These are phyloP conservation scores for Xanthia togata DNA, from an alignment of 2,888 invertebrate genomes.

Conservation along the genomic window DNA sequence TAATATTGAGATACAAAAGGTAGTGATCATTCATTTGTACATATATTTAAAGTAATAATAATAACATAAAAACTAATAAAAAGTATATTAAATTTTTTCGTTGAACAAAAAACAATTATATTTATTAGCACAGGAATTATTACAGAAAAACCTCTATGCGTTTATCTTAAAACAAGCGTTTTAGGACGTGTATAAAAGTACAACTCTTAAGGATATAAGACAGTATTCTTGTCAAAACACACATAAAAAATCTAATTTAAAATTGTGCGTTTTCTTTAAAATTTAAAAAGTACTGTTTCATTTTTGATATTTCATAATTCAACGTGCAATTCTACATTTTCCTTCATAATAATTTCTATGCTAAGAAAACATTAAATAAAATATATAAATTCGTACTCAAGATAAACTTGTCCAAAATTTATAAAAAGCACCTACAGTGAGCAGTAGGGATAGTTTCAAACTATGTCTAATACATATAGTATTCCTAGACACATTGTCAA, in stretches of 20 bases:
- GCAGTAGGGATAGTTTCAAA: conserved; percentile 59
- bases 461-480: conserved; percentile 43
- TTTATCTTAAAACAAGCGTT: neutral
- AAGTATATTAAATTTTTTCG: conserved; percentile 29
- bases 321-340: neutral
- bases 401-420: conserved; percentile 62
- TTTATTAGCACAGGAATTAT: conserved; percentile 56
- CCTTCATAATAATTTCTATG: conserved; percentile 28
- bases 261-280: conserved; percentile 44
- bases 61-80: conserved; percentile 44
- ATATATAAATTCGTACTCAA: conserved; percentile 67
- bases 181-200: neutral
- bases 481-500: conserved; percentile 37
- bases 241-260: conserved; percentile 26
- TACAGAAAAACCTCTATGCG: neutral
- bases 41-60: conserved; percentile 54
- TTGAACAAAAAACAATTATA: conserved; percentile 50
- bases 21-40: conserved; percentile 68
- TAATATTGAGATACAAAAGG: conserved; percentile 70
- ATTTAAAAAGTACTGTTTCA: conserved; percentile 3
- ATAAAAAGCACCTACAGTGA: conserved; percentile 70
- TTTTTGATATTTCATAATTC: neutral
- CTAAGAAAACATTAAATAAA: conserved; percentile 42
- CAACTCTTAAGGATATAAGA: neutral
- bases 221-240: neutral